These are phyloP conservation scores for Hoplodrina blanda DNA, from an alignment of 2,888 invertebrate genomes.

Conservation along the genomic window DNA sequence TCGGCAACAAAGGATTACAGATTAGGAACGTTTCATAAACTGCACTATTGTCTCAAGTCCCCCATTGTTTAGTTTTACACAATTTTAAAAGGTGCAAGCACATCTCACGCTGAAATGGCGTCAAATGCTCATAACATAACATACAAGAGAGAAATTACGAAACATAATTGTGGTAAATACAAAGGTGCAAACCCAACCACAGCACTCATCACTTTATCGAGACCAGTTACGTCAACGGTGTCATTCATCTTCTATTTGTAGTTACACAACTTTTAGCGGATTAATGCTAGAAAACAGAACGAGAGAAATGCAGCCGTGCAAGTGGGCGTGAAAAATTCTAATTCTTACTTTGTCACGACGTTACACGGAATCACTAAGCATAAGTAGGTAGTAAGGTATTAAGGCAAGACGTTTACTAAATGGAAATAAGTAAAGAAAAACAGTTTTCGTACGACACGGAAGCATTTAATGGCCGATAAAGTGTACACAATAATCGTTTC, in stretches of 20 bases:
- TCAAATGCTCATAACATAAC: slow-evolving; percentile 14
- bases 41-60: slow-evolving; percentile 23
- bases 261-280: slow-evolving; percentile 76
- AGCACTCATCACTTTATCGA: slow-evolving; percentile 40
- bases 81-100: slow-evolving; percentile 21
- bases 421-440: slow-evolving; percentile 32
- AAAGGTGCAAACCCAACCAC: slow-evolving; percentile 34
- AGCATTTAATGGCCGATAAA: slow-evolving; percentile 38
- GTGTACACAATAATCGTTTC: slow-evolving; percentile 30
- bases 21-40: slow-evolving; percentile 20
- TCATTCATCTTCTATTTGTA: slow-evolving; percentile 64
- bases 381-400: slow-evolving; percentile 13
- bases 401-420: slow-evolving; percentile 20
- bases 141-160: slow-evolving; percentile 20
- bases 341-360: slow-evolving; percentile 75
- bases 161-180: slow-evolving; percentile 34
- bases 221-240: slow-evolving; percentile 51
- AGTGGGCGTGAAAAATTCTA: slow-evolving; percentile 80
- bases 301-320: slow-evolving; percentile 76
- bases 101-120: slow-evolving; percentile 1
- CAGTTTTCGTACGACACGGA: slow-evolving; percentile 35
- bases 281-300: slow-evolving; percentile 78
- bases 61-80: slow-evolving; percentile 21
- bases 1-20: slow-evolving; percentile 12
- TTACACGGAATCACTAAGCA: slow-evolving; percentile 45